These are phyloP conservation scores for Python bivittatus DNA, from an alignment of 2,113 vertebrate species.

Conservation along the genomic window DNA sequence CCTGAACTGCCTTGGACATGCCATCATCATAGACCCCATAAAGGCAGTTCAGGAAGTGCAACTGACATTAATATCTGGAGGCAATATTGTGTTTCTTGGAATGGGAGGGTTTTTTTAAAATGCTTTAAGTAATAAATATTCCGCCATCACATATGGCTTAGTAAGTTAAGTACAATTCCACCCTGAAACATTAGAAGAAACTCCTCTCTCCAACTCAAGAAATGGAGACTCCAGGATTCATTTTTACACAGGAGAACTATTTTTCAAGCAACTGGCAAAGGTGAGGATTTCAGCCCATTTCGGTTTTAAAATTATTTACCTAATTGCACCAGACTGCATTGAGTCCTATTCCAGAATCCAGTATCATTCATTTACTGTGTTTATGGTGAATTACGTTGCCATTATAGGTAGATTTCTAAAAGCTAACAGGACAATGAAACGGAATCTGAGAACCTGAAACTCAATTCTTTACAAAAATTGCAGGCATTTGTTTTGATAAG, in stretches of 20 bases:
- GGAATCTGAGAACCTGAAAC: neutral
- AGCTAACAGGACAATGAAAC: neutral
- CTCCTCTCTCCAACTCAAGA: neutral
- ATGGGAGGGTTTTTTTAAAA: neutral
- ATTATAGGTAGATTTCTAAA: neutral
- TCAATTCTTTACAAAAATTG: neutral
- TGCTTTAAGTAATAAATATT: neutral
- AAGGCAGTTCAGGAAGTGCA: neutral
- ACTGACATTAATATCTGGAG: neutral
- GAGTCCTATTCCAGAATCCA: neutral
- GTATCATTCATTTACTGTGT: neutral
- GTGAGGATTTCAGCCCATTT: neutral
- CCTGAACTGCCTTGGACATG: neutral
- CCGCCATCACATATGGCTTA: neutral
- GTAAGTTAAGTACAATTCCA: neutral
- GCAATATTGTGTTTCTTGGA: neutral
- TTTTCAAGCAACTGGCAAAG: neutral
- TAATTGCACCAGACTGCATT: neutral
- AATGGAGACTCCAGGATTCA: neutral
- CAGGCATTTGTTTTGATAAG: neutral
- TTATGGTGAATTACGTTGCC: neutral
- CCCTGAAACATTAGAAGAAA: neutral
- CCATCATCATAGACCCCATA: neutral
- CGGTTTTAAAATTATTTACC: neutral
- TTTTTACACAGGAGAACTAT: neutral